Evolutionary conservation across 2,797 vertebrate genomes (phyloP).

Genomic region (Pteropus rufus): DNA sequence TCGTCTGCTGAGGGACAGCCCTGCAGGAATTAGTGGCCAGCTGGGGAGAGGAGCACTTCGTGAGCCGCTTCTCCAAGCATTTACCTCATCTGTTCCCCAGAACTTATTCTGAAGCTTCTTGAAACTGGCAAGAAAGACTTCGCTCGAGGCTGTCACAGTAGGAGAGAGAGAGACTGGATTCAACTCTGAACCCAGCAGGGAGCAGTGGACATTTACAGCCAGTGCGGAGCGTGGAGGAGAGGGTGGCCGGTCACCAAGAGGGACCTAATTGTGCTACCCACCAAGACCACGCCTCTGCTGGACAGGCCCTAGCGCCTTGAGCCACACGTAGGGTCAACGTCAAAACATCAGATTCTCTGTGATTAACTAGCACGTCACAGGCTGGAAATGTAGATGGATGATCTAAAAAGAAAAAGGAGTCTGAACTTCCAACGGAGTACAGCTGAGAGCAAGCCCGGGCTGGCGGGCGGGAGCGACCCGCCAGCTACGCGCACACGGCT

Average conservation of each 20-base stretch:
- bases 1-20: rapidly evolving
- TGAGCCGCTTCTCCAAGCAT: background rate
- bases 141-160: too few relatives aligned
- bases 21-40: background rate
- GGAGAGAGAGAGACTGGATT: background rate
- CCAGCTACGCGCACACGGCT: too few relatives aligned
- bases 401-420: background rate
- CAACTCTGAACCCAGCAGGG: background rate
- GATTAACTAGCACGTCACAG: background rate
- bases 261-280: too few relatives aligned
- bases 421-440: background rate
- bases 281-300: background rate
- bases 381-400: background rate
- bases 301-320: rapidly evolving
- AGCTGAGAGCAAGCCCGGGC: background rate
- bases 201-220: too few relatives aligned
- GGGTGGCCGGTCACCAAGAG: background rate
- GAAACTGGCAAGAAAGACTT: background rate
- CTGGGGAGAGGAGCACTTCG: rapidly evolving
- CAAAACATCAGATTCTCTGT: background rate
- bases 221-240: background rate
- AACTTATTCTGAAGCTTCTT: background rate
- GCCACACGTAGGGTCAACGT: rapidly evolving
- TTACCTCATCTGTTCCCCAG: background rate
- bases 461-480: too few relatives aligned